phyloP scores from a whole-genome alignment of 2,888 invertebrate species.

The Lepidocyrtoides sp. region DNA sequence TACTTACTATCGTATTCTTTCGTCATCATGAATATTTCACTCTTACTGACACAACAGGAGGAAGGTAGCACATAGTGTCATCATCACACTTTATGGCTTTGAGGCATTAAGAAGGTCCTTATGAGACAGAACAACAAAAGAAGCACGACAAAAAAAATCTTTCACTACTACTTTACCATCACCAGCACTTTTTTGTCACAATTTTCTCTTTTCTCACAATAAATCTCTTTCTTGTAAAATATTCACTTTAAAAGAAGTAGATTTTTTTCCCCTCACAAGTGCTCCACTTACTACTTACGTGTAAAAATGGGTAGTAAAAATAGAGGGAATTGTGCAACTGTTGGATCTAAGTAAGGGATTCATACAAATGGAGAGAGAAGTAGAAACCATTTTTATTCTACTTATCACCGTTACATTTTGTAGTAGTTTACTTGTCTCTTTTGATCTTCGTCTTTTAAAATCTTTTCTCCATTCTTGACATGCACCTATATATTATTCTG shows the following conservation, averaged over 20 bases:
- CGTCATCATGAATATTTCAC: not conserved
- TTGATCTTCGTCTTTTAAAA: constrained; percentile 46
- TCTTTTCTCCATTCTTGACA: not conserved
- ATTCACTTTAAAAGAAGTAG: constrained; percentile 28
- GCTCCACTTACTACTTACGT: constrained; percentile 18
- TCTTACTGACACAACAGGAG: not conserved
- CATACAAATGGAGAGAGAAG: not conserved
- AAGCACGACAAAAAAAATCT: constrained; percentile 11
- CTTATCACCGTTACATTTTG: not conserved
- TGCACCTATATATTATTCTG: not conserved
- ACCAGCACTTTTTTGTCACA: constrained; percentile 9
- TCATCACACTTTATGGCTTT: not conserved
- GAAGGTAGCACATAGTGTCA: not conserved
- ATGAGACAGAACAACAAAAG: constrained; percentile 38
- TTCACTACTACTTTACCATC: not conserved
- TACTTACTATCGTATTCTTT: not conserved
- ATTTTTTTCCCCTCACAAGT: not conserved
- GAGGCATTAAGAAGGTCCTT: constrained; percentile 9
- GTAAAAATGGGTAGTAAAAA: not conserved
- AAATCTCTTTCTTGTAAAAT: constrained; percentile 44
- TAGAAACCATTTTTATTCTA: not conserved
- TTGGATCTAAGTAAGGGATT: not conserved
- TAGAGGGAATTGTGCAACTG: not conserved
- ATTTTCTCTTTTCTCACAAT: constrained; percentile 25
- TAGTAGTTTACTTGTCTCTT: not conserved